Percentiles rank a stretch among this genome's conserved stretches.
phyloP scores from a whole-genome alignment of 2,888 invertebrate genomes.

The Melanostoma mellinum region DNA sequence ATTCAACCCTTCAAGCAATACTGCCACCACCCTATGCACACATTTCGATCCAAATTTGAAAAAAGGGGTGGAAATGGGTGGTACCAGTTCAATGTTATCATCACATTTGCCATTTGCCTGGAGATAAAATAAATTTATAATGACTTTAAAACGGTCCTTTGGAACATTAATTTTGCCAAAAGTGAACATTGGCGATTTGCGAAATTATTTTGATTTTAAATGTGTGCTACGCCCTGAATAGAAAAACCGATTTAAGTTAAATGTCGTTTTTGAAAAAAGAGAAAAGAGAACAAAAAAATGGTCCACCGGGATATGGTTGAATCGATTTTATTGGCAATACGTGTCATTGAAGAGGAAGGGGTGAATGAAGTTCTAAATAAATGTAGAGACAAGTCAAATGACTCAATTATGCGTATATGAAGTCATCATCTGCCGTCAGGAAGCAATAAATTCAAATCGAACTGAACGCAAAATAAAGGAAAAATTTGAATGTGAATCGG shows the following conservation, averaged over 20 bases:
- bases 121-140: slow-evolving; percentile 21
- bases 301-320: slow-evolving; percentile 22
- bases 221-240: slow-evolving; percentile 56
- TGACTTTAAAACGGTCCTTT: slow-evolving; percentile 33
- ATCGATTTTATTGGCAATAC: slow-evolving; percentile 43
- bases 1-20: slow-evolving; percentile 32
- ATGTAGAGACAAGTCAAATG: slow-evolving; percentile 44
- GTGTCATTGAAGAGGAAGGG: slow-evolving; percentile 27
- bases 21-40: slow-evolving; percentile 23
- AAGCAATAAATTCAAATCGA: slow-evolving; percentile 65
- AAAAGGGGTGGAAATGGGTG: slow-evolving; percentile 46
- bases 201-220: slow-evolving; percentile 32
- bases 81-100: slow-evolving; percentile 39
- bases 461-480: slow-evolving; percentile 22
- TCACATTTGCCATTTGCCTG: slow-evolving; percentile 48
- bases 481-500: slow-evolving; percentile 59
- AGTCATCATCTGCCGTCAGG: slow-evolving; percentile 63
- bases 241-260: slow-evolving; percentile 68
- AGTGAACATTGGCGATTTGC: neutral
- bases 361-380: slow-evolving; percentile 29
- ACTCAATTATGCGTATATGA: slow-evolving; percentile 63
- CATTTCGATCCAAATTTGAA: neutral
- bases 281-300: neutral
- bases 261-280: slow-evolving; percentile 37
- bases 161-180: slow-evolving; percentile 37